Conservation (phyloP, 2,888 invertebrate genomes). For the Plusia festucae region DNA sequence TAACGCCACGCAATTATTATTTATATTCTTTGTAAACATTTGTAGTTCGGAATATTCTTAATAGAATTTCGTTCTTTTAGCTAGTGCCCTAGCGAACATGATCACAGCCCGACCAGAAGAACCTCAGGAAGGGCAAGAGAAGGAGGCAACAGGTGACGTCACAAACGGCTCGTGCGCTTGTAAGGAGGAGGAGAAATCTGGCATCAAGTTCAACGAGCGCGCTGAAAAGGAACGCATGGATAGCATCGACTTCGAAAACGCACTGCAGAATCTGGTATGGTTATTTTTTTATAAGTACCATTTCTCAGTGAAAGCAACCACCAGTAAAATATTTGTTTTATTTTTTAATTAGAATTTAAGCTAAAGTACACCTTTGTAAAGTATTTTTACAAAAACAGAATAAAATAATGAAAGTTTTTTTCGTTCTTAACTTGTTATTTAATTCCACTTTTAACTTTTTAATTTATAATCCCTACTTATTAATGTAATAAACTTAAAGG, state of each 20-base stretch:
- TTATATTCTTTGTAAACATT: too few species aligned
- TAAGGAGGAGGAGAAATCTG: constrained; percentile 63
- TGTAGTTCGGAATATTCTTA: neutral
- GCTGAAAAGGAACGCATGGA: constrained; percentile 89
- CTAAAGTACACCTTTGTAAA: too few species aligned
- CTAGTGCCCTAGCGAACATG: constrained; percentile 77
- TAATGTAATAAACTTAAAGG: constrained; percentile 61
- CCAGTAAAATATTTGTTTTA: too few species aligned
- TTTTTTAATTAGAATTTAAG: too few species aligned
- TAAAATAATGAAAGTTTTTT: neutral
- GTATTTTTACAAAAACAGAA: too few species aligned
- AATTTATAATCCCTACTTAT: neutral
- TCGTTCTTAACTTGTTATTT: too few species aligned
- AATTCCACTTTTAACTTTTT: too few species aligned
- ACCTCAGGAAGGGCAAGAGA: constrained; percentile 67
- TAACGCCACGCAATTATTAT: too few species aligned
- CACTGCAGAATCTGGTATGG: constrained; percentile 93
- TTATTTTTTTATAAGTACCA: neutral
- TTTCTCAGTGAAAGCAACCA: neutral
- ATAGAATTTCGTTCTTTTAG: constrained; percentile 58
- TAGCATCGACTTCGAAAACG: constrained; percentile 93
- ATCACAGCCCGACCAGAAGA: constrained; percentile 76
- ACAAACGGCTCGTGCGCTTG: constrained; percentile 77
- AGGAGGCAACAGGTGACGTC: constrained; percentile 79
- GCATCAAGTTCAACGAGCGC: constrained; percentile 74